These are phyloP conservation scores for Tetramorium simillimum DNA, from an alignment of 1,140 invertebrate species.

Conservation along the genomic window DNA sequence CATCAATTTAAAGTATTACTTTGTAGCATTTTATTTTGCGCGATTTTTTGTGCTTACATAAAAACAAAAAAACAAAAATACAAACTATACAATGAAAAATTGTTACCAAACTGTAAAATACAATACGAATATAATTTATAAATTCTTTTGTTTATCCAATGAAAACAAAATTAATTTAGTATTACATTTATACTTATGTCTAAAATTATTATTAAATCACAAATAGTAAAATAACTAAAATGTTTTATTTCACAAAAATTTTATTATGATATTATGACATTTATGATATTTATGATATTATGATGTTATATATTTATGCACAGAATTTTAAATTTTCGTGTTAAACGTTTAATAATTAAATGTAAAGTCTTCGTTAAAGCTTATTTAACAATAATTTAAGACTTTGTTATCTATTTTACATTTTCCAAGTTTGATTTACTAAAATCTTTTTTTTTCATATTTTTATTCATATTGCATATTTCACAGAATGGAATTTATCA, in stretches of 20 bases:
- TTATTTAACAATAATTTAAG: neutral
- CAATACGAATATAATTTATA: too few species aligned
- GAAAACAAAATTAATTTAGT: too few species aligned
- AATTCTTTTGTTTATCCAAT: too few species aligned
- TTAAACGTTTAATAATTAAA: neutral
- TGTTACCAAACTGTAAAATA: too few species aligned
- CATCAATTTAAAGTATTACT: neutral
- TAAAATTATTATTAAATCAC: neutral
- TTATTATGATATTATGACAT: too few species aligned
- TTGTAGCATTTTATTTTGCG: neutral
- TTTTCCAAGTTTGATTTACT: neutral
- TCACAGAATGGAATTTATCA: neutral
- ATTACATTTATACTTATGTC: too few species aligned
- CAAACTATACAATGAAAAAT: too few species aligned
- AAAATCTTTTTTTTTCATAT: neutral
- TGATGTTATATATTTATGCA: neutral
- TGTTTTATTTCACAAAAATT: neutral
- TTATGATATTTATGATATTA: too few species aligned
- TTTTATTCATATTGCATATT: neutral
- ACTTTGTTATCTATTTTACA: neutral
- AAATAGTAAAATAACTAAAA: neutral
- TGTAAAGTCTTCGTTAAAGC: neutral
- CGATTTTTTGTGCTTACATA: neutral
- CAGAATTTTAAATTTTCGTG: neutral
- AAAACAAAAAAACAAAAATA: too few species aligned